phyloP scores from a whole-genome alignment of 2,888 invertebrate species.

The Tenthredo notha region DNA sequence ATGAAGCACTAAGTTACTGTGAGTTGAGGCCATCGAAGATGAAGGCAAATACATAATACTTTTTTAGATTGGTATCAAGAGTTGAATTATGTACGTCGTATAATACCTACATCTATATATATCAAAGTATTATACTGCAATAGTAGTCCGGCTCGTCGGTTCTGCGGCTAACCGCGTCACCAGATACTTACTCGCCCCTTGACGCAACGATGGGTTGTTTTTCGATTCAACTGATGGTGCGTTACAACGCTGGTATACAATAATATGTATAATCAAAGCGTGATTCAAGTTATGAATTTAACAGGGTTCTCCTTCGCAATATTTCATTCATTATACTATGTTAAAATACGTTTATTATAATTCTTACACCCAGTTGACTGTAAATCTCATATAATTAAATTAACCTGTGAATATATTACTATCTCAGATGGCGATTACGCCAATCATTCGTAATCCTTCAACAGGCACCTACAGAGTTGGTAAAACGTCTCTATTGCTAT shows the following conservation, averaged over 20 bases:
- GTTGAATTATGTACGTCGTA: not conserved
- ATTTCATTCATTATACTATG: not conserved
- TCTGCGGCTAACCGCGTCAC: conserved; percentile 46
- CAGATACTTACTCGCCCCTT: conserved; percentile 36
- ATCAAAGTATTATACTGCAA: conserved; percentile 1
- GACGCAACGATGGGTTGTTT: conserved; percentile 10
- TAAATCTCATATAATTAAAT: not conserved
- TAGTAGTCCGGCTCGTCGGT: conserved; percentile 28
- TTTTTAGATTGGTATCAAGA: not conserved
- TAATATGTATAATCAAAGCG: not conserved
- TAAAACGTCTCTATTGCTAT: not conserved
- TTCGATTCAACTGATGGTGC: not conserved
- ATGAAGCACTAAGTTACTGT: too few relatives aligned
- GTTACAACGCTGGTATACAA: not conserved
- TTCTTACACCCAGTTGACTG: not conserved
- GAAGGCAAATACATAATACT: not conserved
- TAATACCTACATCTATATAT: too few relatives aligned
- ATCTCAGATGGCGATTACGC: not conserved
- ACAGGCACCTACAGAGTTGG: not conserved
- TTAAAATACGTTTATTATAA: not conserved
- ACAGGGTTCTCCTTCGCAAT: not conserved
- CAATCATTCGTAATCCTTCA: not conserved
- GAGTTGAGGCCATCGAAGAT: not conserved
- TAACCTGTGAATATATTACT: not conserved
- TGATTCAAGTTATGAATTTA: not conserved